Conservation (phyloP, 1,140 invertebrate genomes). For the Drosophila mayri region DNA sequence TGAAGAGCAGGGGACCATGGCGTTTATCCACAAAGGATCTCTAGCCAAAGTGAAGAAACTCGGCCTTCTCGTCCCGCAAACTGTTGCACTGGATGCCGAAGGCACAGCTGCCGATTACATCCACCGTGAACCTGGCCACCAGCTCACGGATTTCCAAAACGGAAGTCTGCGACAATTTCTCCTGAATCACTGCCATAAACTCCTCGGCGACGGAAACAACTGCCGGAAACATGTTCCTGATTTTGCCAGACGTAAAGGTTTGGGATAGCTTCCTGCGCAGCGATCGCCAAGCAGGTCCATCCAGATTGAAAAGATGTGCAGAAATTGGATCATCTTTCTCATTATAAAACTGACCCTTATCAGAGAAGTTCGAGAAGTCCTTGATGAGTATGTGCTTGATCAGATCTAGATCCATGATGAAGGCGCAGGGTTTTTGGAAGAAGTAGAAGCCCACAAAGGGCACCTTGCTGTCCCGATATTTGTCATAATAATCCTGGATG, state of each 20-base stretch:
- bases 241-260: constrained; percentile 86
- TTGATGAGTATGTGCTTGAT: constrained; percentile 87
- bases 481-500: constrained; percentile 60
- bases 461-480: constrained; percentile 54
- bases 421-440: constrained; percentile 85
- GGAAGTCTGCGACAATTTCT: background rate
- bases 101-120: constrained; percentile 87
- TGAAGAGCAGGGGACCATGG: constrained; percentile 7
- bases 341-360: constrained; percentile 85
- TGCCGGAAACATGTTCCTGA: constrained; percentile 86
- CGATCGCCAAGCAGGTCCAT: constrained; percentile 86
- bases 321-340: constrained; percentile 85
- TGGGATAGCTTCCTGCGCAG: constrained; percentile 86
- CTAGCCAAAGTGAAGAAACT: constrained; percentile 83
- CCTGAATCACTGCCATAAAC: constrained; percentile 45
- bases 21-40: constrained; percentile 57
- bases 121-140: constrained; percentile 74
- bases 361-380: constrained; percentile 86
- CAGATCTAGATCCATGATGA: constrained; percentile 86
- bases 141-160: constrained; percentile 68
- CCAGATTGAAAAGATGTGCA: constrained; percentile 85
- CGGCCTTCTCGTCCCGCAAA: constrained; percentile 84
- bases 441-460: constrained; percentile 82
- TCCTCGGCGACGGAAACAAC: constrained; percentile 64
- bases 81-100: constrained; percentile 88